Percentiles rank a stretch among this genome's conserved stretches.
Evolutionary conservation across 2,113 vertebrate genomes (phyloP).

Genomic region (Zosterops borbonicus): DNA sequence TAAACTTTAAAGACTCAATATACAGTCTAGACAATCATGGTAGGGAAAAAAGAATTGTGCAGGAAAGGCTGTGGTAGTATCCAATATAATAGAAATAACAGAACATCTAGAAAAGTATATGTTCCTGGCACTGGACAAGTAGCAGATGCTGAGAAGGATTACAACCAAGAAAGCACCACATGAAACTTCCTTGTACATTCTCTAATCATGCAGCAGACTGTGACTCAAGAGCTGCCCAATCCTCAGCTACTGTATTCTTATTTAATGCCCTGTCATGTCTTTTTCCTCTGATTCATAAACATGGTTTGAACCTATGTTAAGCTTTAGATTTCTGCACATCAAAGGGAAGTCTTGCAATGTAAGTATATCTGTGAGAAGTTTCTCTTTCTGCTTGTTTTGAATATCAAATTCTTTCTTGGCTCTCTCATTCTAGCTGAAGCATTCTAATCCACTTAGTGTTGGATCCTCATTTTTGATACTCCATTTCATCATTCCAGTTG

Average conservation of each 20-base stretch:
- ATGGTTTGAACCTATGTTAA: neutral
- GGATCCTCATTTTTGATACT: neutral
- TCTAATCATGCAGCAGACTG: neutral
- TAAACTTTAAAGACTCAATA: too few relatives aligned
- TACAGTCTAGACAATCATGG: neutral
- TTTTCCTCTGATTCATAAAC: neutral
- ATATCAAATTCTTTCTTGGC: neutral
- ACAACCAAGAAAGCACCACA: neutral
- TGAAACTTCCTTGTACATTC: neutral
- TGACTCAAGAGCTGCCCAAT: neutral
- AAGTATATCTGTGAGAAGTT: neutral
- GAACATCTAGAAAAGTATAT: neutral
- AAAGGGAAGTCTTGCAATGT: neutral
- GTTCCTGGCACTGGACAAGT: neutral
- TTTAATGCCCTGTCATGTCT: neutral
- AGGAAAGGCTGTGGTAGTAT: neutral
- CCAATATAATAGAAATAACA: neutral
- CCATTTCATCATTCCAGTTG: neutral
- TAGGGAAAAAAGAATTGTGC: neutral
- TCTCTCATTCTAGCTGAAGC: neutral
- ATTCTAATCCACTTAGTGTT: neutral
- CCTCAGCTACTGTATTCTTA: neutral
- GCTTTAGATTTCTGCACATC: neutral
- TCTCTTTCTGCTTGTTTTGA: neutral
- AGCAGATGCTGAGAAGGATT: neutral